Conservation (phyloP, 2,888 invertebrate species). For the Tipula confusa region DNA sequence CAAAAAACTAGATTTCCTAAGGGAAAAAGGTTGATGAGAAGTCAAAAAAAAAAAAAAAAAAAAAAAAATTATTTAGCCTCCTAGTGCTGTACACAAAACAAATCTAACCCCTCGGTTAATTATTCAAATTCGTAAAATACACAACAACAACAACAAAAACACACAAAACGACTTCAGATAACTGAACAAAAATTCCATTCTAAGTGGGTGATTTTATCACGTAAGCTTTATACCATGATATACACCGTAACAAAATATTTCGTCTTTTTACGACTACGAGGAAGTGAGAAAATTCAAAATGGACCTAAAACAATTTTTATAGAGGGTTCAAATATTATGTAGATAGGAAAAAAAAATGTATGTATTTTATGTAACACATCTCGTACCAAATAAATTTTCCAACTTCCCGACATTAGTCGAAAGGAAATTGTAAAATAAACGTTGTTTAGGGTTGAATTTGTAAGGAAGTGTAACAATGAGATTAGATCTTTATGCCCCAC, state of each 20-base stretch:
- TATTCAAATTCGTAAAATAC: background rate
- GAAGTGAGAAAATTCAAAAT: constrained; percentile 20
- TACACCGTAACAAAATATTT: background rate
- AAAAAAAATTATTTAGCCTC: background rate
- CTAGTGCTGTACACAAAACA: background rate
- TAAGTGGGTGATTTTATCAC: constrained; percentile 1
- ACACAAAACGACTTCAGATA: background rate
- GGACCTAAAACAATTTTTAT: background rate
- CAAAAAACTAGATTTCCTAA: background rate
- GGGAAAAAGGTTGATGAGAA: constrained; percentile 4
- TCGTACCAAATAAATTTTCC: constrained; percentile 14
- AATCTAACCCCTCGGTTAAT: background rate
- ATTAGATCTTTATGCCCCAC: background rate
- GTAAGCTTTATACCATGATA: background rate
- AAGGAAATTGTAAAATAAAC: background rate
- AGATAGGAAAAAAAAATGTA: background rate
- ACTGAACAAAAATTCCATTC: background rate
- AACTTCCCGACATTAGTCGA: background rate
- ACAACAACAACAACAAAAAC: no score
- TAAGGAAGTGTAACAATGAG: background rate
- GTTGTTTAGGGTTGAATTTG: constrained; percentile 4
- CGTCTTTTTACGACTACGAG: background rate
- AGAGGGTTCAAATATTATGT: background rate
- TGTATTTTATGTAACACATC: background rate
- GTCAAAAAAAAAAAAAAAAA: no score